These are phyloP conservation scores for Stichodactyla helianthus DNA, from an alignment of 64 coral and sea anemone genomes.

Conservation along the genomic window DNA sequence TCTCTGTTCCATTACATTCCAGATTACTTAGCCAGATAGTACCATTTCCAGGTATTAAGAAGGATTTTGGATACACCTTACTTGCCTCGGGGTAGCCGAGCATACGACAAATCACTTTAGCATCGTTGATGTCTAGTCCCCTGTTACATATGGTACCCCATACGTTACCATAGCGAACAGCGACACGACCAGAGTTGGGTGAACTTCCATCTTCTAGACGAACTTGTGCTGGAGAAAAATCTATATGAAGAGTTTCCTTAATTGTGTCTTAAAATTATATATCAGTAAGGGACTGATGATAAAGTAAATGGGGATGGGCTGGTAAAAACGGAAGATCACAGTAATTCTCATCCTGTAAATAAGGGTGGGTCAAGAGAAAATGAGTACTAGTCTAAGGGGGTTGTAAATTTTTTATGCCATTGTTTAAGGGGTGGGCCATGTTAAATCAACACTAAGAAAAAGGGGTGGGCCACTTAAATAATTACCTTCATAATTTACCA, in stretches of 20 bases:
- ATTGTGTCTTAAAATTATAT: no score
- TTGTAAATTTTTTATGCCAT: no score
- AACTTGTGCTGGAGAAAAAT: not conserved
- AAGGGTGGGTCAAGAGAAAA: no score
- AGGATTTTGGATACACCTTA: not conserved
- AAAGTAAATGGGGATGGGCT: no score
- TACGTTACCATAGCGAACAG: constrained; percentile 15
- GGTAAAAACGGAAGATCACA: no score
- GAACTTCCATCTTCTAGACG: not conserved
- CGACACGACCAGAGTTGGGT: not conserved
- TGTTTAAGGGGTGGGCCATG: no score
- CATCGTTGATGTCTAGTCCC: not conserved
- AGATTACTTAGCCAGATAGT: constrained; percentile 56
- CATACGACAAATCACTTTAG: not conserved
- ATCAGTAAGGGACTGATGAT: not conserved
- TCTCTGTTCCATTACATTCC: constrained; percentile 57
- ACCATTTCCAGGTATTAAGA: constrained; percentile 31
- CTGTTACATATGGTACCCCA: not conserved
- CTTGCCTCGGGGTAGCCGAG: not conserved
- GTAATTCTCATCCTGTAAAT: no score
- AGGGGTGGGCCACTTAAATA: no score
- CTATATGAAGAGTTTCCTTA: no score
- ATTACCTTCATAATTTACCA: no score
- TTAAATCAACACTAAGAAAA: no score
- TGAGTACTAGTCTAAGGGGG: no score